These are phyloP conservation scores for Leptopilina myrica DNA, from an alignment of 2,888 invertebrate genomes.

Conservation along the genomic window DNA sequence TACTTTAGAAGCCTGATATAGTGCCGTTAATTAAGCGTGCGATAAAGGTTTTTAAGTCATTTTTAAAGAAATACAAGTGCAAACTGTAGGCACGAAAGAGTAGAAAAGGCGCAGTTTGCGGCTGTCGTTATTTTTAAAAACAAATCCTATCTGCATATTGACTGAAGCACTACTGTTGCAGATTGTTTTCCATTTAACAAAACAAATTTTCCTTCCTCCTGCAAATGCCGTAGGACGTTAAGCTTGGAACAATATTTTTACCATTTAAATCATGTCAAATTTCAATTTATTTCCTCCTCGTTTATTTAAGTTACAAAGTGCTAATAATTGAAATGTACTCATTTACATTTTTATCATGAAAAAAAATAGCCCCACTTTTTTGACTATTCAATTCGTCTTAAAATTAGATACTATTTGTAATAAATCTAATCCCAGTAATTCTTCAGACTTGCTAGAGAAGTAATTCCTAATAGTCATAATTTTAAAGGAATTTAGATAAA, in stretches of 20 bases:
- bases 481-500: constrained; percentile 37
- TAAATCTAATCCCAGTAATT: constrained; percentile 18
- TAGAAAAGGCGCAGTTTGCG: constrained; percentile 16
- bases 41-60: constrained; percentile 13
- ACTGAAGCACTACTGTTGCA: constrained; percentile 35
- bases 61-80: constrained; percentile 30
- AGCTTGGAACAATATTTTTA: constrained; percentile 14
- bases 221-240: not conserved
- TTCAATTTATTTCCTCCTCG: constrained; percentile 6
- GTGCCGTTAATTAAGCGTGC: not conserved
- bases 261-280: constrained; percentile 13
- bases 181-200: constrained; percentile 17
- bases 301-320: not conserved
- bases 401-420: constrained; percentile 12
- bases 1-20: constrained; percentile 16
- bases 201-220: not conserved
- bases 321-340: constrained; percentile 10
- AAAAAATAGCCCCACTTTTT: constrained; percentile 5
- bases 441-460: constrained; percentile 24
- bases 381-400: not conserved
- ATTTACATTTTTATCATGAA: not conserved
- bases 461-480: constrained; percentile 40
- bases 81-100: constrained; percentile 7
- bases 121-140: constrained; percentile 31
- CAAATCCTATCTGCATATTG: constrained; percentile 23